Percentiles rank a stretch among this genome's conserved stretches.
Evolutionary conservation across 2,113 vertebrate genomes (phyloP).

Genomic region (Phoxinus phoxinus): DNA sequence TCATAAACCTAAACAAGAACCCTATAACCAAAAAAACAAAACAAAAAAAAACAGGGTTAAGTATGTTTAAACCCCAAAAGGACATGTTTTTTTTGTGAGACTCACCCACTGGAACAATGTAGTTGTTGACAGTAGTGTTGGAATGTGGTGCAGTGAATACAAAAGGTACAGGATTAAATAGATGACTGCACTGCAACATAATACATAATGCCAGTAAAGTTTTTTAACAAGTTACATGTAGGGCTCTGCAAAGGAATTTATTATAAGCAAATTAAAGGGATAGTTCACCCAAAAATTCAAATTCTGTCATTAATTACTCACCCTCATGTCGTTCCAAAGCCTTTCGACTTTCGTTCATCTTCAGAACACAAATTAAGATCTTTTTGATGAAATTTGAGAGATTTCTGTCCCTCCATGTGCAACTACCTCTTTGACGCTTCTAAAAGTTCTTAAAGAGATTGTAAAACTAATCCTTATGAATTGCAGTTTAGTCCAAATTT

Average conservation of each 20-base stretch:
- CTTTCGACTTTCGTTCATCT: too few relatives aligned
- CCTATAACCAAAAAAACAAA: background rate
- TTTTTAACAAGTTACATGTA: background rate
- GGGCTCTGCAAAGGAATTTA: background rate
- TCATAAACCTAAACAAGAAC: background rate
- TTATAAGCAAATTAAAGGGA: too few relatives aligned
- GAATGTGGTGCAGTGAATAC: background rate
- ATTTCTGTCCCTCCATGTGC: too few relatives aligned
- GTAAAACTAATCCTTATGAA: too few relatives aligned
- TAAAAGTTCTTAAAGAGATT: too few relatives aligned
- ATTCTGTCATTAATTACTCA: too few relatives aligned
- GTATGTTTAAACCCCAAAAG: background rate
- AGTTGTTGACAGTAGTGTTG: constrained; percentile 12
- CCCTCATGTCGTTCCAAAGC: too few relatives aligned
- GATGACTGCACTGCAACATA: background rate
- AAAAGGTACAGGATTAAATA: background rate
- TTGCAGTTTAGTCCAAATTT: too few relatives aligned
- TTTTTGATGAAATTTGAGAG: too few relatives aligned
- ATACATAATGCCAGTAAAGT: background rate
- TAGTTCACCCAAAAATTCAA: too few relatives aligned
- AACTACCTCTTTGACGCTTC: too few relatives aligned
- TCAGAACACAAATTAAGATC: too few relatives aligned
- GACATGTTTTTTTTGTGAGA: background rate
- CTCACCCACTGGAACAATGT: background rate
- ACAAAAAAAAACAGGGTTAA: background rate